A percentile compares a stretch with the other conserved stretches of the same genome.
Conservation (phyloP, 2,113 vertebrate genomes). For the Xenotilapia caudafasciata region DNA sequence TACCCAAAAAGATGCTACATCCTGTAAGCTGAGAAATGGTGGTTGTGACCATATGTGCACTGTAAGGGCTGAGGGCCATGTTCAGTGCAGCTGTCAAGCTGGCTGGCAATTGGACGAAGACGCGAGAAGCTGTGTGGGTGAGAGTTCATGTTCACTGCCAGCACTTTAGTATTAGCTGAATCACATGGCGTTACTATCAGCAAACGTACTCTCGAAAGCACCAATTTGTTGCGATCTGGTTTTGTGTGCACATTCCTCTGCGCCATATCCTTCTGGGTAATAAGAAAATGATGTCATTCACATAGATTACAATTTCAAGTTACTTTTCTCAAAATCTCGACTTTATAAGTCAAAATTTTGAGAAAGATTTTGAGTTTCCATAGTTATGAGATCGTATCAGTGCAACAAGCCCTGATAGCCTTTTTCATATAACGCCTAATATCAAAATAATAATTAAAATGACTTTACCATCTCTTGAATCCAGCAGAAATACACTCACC, state of each 20-base stretch:
- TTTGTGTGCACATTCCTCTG: fast-evolving
- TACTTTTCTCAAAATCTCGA: fast-evolving
- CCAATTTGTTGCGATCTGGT: neutral
- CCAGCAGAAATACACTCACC: neutral
- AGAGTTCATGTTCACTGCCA: neutral
- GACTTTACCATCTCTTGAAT: neutral
- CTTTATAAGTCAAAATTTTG: neutral
- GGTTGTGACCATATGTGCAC: constrained; percentile 71
- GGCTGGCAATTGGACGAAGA: constrained; percentile 67
- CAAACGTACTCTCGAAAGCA: neutral
- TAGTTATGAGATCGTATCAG: neutral
- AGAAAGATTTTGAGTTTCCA: neutral
- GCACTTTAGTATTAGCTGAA: neutral
- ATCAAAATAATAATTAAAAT: neutral
- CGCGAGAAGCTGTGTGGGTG: constrained; percentile 64
- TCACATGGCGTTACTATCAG: neutral
- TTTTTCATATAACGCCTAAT: neutral
- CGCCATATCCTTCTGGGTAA: neutral
- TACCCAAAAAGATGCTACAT: constrained; percentile 58
- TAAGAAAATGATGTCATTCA: neutral
- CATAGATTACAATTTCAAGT: neutral
- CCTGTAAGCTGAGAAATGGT: constrained; percentile 71
- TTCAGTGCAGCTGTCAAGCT: constrained; percentile 68
- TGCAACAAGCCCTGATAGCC: neutral
- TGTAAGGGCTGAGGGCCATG: constrained; percentile 35